Percentiles rank a stretch among this genome's conserved stretches.
These are phyloP conservation scores for Chondrilla cf. caribensis DNA, from an alignment of 37 sponge, comb jelly and placozoan species.

Conservation along the genomic window DNA sequence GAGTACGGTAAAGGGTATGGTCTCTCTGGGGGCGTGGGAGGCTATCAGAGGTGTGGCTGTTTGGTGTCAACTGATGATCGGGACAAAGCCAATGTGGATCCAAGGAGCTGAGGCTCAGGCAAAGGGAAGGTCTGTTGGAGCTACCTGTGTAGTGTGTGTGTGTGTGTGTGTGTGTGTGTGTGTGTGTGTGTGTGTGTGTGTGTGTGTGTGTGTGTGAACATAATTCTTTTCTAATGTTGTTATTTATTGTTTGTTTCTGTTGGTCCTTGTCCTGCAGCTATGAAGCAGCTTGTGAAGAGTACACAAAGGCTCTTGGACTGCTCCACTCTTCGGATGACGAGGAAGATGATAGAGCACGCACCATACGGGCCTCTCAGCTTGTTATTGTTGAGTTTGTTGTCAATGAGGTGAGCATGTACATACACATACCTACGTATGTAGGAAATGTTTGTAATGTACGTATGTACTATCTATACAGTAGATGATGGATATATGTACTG, in stretches of 20 bases:
- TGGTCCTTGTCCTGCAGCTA: constrained; percentile 37
- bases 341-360: background rate
- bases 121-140: constrained; percentile 46
- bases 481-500: background rate
- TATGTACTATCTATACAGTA: background rate
- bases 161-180: background rate
- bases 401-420: constrained; percentile 53
- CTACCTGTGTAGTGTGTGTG: background rate
- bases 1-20: constrained; percentile 65
- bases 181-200: too few relatives aligned
- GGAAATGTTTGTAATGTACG: background rate
- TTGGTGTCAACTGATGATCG: constrained; percentile 46
- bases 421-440: too few relatives aligned
- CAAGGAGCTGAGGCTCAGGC: constrained; percentile 71
- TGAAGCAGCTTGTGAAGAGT: constrained; percentile 78
- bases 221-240: background rate
- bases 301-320: constrained; percentile 58
- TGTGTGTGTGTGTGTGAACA: too few relatives aligned
- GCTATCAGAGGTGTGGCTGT: constrained; percentile 63
- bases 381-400: constrained; percentile 54
- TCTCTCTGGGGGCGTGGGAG: constrained; percentile 67
- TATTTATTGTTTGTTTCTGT: background rate
- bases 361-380: constrained; percentile 7
- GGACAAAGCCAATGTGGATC: constrained; percentile 58
- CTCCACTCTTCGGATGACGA: constrained; percentile 25